Base-by-base conservation (phyloP, 2,888 invertebrate species). In the Brassicogethes aeneus region DNA sequence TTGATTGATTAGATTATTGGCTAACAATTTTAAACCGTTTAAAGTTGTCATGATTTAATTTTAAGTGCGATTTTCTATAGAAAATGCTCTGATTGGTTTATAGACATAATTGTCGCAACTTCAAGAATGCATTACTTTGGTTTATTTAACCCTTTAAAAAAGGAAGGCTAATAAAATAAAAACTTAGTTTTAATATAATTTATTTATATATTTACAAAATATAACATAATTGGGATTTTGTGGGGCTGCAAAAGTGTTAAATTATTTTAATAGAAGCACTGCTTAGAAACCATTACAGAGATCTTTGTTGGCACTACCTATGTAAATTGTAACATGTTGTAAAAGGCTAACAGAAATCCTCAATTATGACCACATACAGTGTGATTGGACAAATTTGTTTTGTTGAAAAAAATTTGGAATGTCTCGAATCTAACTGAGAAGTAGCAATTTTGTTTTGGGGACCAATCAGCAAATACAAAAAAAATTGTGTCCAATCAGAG, bases 291-390 rank as follows among this genome's bases (percentile, higher is more conserved):
- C 23, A 39, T 39, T 50, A 46, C 51, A 55, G 60, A 61, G 62
- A 62, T 62, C 62, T 57, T 59, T 56, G 54, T 60, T 61, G 61
- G 60, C 60, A 61, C 59, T 58, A 52, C 46, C 54, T 39, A 17
- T n/a, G n/a, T n/a, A 15, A 34, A 59, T 57, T 55, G 58, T 55
- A 56, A 54, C 51, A 48, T 23, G 5, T 7, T 23, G 23, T 10
- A 23, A 23, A 7, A 23, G 23, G 23, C 23, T 23, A 23, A 23
- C 23, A 23, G 23, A 10, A 10, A 23, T 23, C 23, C 23, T 7
- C 23, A 23, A 23, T 23, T 23, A 23, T 23, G 23, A 10, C 23
- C 5, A 23, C 10, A 23, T 23, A 23, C 23, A 23, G 23, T 23
- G 23, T 23, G 23, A 23, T 23, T 23, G 23, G 10, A 23, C 23